phyloP scores from a whole-genome alignment of 2,888 invertebrate species.

The Heliconius aoede region DNA sequence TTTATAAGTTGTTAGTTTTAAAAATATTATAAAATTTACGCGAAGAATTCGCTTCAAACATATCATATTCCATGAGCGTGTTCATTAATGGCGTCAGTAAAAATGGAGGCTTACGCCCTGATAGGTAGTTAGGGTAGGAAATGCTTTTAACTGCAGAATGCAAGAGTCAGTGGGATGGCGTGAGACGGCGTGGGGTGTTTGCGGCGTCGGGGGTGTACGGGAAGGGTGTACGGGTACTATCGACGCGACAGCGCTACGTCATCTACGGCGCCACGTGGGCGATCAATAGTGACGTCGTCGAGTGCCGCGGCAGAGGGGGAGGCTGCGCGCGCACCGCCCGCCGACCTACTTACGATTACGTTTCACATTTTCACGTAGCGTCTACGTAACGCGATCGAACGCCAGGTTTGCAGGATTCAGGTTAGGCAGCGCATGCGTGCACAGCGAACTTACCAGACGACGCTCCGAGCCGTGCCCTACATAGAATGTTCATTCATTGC shows the following conservation, averaged over 20 bases:
- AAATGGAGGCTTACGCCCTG: constrained; percentile 55
- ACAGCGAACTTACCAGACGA: constrained; percentile 56
- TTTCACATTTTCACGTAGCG: constrained; percentile 69
- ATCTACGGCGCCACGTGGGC: constrained; percentile 80
- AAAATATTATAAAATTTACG: background rate
- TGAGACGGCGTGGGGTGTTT: constrained; percentile 49
- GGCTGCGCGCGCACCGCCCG: constrained; percentile 73
- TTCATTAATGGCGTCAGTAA: constrained; percentile 51
- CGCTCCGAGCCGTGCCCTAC: constrained; percentile 60
- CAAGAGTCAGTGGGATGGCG: constrained; percentile 53
- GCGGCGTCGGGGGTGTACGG: constrained; percentile 54
- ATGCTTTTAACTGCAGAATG: constrained; percentile 60
- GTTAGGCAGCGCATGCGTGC: constrained; percentile 60
- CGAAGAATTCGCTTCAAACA: background rate
- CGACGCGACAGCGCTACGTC: constrained; percentile 73
- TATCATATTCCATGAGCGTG: constrained; percentile 29
- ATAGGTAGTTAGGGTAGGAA: constrained; percentile 45
- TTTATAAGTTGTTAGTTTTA: background rate
- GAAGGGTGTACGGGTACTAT: constrained; percentile 71
- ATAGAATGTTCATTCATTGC: constrained; percentile 55
- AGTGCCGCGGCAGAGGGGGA: constrained; percentile 49
- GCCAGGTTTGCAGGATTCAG: constrained; percentile 51
- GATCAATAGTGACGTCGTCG: constrained; percentile 82
- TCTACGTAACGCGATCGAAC: constrained; percentile 79
- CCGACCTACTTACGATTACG: constrained; percentile 81